These are phyloP conservation scores for Alethe castanea DNA, from an alignment of 2,113 vertebrate species.

Conservation along the genomic window DNA sequence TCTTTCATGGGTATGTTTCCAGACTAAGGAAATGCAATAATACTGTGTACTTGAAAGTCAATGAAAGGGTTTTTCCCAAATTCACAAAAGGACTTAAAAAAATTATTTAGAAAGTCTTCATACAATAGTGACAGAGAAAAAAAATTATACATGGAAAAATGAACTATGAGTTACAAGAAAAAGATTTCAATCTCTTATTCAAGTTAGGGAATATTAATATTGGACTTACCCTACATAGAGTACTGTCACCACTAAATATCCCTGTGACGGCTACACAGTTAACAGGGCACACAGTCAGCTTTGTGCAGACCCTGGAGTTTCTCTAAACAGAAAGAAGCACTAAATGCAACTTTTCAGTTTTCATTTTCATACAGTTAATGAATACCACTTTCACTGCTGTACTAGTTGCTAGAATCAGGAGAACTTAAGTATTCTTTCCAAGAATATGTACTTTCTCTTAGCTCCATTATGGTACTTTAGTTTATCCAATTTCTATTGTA, in stretches of 20 bases:
- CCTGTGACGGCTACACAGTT: not conserved
- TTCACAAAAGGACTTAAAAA: not conserved
- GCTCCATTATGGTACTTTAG: not conserved
- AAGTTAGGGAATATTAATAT: not conserved
- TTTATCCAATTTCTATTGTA: not conserved
- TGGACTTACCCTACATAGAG: not conserved
- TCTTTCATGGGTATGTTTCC: not conserved
- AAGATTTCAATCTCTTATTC: not conserved
- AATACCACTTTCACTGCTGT: not conserved
- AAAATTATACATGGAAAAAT: not conserved
- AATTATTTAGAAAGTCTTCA: not conserved
- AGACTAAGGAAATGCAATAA: not conserved
- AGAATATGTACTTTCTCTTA: not conserved
- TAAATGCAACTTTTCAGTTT: not conserved
- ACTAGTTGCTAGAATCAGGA: not conserved
- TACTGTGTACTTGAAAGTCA: not conserved
- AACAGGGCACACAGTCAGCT: not conserved
- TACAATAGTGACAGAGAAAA: not conserved
- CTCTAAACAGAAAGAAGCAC: not conserved
- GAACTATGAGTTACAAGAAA: not conserved
- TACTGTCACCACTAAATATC: not conserved
- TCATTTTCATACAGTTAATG: not conserved
- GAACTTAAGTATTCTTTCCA: not conserved
- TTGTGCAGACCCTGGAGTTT: not conserved
- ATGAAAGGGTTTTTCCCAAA: not conserved